Evolutionary conservation across 2,113 vertebrate genomes (phyloP), one percentile per base, ranked within the genome.

Genomic region (Nyctibius bracteatus): DNA sequence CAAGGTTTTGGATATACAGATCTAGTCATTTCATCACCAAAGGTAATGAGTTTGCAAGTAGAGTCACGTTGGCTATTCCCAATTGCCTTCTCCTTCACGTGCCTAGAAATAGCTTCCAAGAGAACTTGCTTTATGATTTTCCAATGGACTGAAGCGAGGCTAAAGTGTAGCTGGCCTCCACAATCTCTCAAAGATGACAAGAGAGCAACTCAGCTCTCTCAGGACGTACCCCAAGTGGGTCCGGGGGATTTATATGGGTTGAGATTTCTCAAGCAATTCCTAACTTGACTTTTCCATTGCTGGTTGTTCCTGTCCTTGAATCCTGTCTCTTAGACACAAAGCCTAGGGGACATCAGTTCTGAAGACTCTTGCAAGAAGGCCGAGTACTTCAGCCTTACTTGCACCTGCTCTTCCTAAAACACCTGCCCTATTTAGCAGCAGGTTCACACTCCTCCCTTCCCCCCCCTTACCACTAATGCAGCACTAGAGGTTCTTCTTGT

Each of bases 61-160:
- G 1, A 63, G 72, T n/a, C 37, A 63, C 3, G 2, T 7, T 59
- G 24, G 33, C 37, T 71, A 55, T 75, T 75, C 25, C 47, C 31
- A 65, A 5, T 6, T 1, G 4, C 46, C 14, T 39, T 39, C 51
- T 44, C 25, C 39, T 47, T 44, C 49, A 30, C 0, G 0, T 33
- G 19, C 22, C 73, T 15, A 70, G 17, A 65, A 84, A 74, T 1
- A 80, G 16, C 16, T 70, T 59, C 31, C 51, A 58, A 81, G 57
- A 62, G 9, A 57, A 73, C 9, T 15, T 39, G 31, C 46, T 91
- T 55, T 20, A 14, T 62, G 13, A 47, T n/a, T 83, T 73, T 58
- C 39, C 20, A 73, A 47, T 22, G 7, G 22, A 80, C 39, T 70
- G 37, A 58, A 65, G 23, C 23, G 12, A 79, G 30, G n/a, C 25